Evolutionary conservation across 2,113 vertebrate species (phyloP).

Genomic region (Chrysochloris asiatica): DNA sequence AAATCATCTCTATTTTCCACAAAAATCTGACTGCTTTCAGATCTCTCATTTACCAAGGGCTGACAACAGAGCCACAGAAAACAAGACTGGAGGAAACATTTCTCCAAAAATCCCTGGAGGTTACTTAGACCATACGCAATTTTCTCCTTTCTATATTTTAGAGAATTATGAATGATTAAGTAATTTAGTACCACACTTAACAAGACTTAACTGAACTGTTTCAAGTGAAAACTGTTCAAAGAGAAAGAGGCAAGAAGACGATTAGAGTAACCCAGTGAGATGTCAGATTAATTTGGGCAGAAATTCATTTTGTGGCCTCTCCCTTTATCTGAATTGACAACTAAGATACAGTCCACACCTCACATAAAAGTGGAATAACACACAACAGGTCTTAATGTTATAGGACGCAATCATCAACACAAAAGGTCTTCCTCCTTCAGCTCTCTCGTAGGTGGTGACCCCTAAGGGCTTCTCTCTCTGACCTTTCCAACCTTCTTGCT

Average conservation of each 20-base stretch:
- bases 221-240: neutral
- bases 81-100: neutral
- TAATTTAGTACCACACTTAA: slow-evolving; percentile 26
- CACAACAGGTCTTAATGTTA: too few species aligned
- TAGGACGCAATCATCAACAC: too few species aligned
- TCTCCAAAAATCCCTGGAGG: slow-evolving; percentile 22
- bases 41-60: slow-evolving; percentile 2
- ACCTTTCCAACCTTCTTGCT: too few species aligned
- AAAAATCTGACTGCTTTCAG: neutral
- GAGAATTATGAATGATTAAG: slow-evolving; percentile 20
- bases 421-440: too few species aligned
- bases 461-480: too few species aligned
- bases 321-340: neutral
- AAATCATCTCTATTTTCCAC: neutral
- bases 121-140: neutral
- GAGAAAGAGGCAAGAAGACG: neutral
- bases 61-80: slow-evolving; percentile 40
- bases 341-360: slow-evolving; percentile 3
- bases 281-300: neutral
- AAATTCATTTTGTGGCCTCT: neutral
- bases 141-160: slow-evolving; percentile 3
- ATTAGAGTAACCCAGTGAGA: neutral
- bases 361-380: neutral
- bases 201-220: slow-evolving; percentile 2
- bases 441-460: too few species aligned